Percentiles rank a stretch among this genome's conserved stretches.
Conservation (phyloP, 1,140 invertebrate species). For the Lordiphosa clarofinis region DNA sequence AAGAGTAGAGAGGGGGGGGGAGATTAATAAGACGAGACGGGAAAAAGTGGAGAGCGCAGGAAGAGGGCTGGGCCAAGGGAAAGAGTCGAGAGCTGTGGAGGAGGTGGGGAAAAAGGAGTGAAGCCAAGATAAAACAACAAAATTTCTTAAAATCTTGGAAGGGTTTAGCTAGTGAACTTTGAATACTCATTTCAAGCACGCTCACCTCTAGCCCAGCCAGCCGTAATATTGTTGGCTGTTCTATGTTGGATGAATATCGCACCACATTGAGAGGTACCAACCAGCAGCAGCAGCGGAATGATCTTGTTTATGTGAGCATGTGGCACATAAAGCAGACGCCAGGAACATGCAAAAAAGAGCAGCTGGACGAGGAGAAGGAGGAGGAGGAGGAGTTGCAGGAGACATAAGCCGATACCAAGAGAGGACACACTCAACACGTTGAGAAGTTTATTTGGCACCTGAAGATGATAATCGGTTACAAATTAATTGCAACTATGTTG, state of each 20-base stretch:
- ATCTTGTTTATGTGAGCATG: conserved; percentile 74
- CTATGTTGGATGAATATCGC: conserved; percentile 37
- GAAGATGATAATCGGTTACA: conserved; percentile 80
- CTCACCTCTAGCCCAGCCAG: conserved; percentile 5
- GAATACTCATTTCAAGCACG: neutral
- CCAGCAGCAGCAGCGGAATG: conserved; percentile 38
- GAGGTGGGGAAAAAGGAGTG: no score
- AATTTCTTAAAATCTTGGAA: no score
- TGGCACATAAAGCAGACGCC: conserved; percentile 75
- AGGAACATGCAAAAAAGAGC: conserved; percentile 36
- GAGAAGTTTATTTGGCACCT: conserved; percentile 80
- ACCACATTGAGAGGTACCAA: conserved; percentile 24
- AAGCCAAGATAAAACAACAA: no score
- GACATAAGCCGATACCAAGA: conserved; percentile 43
- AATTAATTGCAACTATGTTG: conserved; percentile 80
- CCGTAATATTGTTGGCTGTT: conserved; percentile 28
- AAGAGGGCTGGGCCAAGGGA: no score
- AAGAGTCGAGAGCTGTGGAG: no score
- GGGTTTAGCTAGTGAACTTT: no score
- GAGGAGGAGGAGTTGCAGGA: conserved; percentile 33
- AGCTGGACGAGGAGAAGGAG: conserved; percentile 26
- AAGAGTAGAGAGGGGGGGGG: no score
- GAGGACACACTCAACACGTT: conserved; percentile 64
- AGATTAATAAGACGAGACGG: no score
- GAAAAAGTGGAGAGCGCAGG: no score